Conservation (phyloP, 2,113 vertebrate genomes). For the Pyxicephalus adspersus region DNA sequence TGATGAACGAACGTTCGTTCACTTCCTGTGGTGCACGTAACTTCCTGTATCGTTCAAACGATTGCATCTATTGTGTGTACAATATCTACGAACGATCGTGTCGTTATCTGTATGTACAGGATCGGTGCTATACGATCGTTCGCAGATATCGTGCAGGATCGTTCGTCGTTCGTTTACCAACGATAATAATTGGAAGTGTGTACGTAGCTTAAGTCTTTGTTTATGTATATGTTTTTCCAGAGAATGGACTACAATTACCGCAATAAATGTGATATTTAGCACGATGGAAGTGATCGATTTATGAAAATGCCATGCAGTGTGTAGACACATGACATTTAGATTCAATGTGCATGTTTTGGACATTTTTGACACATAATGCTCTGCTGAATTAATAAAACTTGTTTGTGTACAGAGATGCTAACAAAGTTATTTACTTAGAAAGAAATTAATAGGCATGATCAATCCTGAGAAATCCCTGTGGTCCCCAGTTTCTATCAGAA, state of each 20-base stretch:
- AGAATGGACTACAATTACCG: constrained; percentile 9
- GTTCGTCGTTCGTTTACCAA: too few species aligned
- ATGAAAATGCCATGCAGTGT: constrained; percentile 39
- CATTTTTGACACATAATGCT: constrained; percentile 35
- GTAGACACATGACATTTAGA: constrained; percentile 44
- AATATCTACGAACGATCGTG: too few species aligned
- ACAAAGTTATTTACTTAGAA: background rate
- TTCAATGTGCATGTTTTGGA: constrained; percentile 29
- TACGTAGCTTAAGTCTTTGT: too few species aligned
- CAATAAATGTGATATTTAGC: constrained; percentile 44
- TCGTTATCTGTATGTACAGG: too few species aligned
- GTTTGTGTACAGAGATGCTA: too few species aligned
- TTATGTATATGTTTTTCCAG: background rate
- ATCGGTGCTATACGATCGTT: too few species aligned
- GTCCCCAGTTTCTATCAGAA: background rate
- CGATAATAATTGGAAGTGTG: too few species aligned
- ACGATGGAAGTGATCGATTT: constrained; percentile 42
- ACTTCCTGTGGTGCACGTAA: too few species aligned
- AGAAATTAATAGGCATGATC: background rate
- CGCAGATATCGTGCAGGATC: too few species aligned
- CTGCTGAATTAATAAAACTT: constrained; percentile 15
- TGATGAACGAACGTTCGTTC: too few species aligned
- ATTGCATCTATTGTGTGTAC: too few species aligned
- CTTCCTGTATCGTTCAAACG: too few species aligned
- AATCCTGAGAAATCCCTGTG: background rate